Evolutionary conservation across 37 sponge, comb jelly and placozoan genomes (phyloP).

Genomic region (Cliona cf. orientalis): DNA sequence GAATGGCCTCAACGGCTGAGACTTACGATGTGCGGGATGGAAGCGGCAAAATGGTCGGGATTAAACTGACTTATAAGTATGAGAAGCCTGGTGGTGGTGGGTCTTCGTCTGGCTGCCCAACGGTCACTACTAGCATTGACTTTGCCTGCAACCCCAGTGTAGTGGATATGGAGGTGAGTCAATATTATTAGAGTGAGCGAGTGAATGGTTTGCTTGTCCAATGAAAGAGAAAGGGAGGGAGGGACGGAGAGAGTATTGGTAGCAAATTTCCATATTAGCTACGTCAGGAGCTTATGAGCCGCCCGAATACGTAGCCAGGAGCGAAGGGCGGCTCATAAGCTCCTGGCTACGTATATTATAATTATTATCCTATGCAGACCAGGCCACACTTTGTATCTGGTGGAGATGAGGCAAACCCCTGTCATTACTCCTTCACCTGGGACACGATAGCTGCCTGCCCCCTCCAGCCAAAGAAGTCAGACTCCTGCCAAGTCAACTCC

Average conservation of each 20-base stretch:
- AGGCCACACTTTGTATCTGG: conserved; percentile 53
- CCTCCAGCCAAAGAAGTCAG: background rate
- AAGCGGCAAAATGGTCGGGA: background rate
- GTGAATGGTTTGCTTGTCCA: no score
- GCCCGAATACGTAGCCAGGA: no score
- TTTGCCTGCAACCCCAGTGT: conserved; percentile 15
- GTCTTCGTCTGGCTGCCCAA: background rate
- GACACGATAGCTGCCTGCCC: conserved; percentile 65
- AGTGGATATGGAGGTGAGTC: conserved; percentile 11
- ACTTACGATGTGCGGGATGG: conserved; percentile 2
- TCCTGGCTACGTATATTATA: background rate
- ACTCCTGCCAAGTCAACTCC: conserved; percentile 40
- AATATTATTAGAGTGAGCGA: no score
- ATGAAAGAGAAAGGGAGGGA: no score
- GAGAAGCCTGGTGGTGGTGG: background rate
- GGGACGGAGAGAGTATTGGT: no score
- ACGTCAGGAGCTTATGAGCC: no score
- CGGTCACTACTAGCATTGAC: conserved; percentile 24
- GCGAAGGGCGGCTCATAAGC: no score
- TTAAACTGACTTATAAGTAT: conserved; percentile 43
- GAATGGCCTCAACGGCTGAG: conserved; percentile 27
- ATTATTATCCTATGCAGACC: background rate
- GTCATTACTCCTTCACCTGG: conserved; percentile 70
- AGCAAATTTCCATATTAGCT: no score
- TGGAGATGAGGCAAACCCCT: conserved; percentile 45